phyloP scores from a whole-genome alignment of 2,888 invertebrate genomes.

The Agrotis exclamationis region DNA sequence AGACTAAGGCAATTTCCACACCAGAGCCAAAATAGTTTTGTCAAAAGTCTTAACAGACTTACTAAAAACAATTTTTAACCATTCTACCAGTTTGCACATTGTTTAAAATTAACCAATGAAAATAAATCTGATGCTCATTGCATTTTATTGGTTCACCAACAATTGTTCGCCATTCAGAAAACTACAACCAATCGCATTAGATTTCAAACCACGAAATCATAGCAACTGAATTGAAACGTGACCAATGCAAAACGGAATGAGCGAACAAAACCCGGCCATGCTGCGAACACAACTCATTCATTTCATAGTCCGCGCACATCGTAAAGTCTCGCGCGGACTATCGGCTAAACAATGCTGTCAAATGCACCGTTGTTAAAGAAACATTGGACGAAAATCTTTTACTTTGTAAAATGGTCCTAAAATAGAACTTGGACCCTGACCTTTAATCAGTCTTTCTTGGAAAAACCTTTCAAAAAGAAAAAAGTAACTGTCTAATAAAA shows the following conservation, averaged over 20 bases:
- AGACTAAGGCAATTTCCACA: background rate
- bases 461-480: constrained; percentile 4
- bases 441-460: constrained; percentile 11
- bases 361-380: constrained; percentile 31
- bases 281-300: constrained; percentile 40
- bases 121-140: background rate
- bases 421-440: constrained; percentile 4
- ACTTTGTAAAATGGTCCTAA: constrained; percentile 14
- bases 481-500: background rate
- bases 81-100: background rate
- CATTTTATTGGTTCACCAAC: too few relatives aligned
- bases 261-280: constrained; percentile 28
- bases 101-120: background rate
- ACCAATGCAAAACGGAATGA: constrained; percentile 32
- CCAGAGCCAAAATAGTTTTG: background rate
- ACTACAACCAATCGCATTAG: constrained; percentile 9
- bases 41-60: background rate
- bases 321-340: constrained; percentile 21
- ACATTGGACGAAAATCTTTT: constrained; percentile 27
- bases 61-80: too few relatives aligned
- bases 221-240: constrained; percentile 37
- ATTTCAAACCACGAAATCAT: constrained; percentile 33
- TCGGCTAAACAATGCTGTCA: constrained; percentile 32
- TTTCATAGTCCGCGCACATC: constrained; percentile 35
- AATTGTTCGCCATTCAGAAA: constrained; percentile 16